A percentile compares a stretch with the other conserved stretches of the same genome.
These are phyloP conservation scores for Antheraea yamamai DNA, from an alignment of 2,888 invertebrate species.

Conservation along the genomic window DNA sequence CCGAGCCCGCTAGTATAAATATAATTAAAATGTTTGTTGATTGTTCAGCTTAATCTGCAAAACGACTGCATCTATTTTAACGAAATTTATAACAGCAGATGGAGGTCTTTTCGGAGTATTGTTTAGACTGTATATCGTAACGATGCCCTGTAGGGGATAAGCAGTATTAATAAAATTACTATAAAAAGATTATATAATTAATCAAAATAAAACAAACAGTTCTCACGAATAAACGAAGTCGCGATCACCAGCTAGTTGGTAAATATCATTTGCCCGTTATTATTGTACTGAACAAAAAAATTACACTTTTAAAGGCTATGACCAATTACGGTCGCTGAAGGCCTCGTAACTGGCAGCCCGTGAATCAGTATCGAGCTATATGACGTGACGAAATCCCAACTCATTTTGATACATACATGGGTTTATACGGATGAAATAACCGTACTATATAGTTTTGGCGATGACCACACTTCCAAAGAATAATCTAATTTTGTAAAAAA, in stretches of 20 bases:
- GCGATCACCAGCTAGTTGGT: neutral
- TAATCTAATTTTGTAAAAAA: neutral
- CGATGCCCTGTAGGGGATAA: too few relatives aligned
- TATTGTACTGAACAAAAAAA: neutral
- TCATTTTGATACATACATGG: neutral
- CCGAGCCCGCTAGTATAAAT: too few relatives aligned
- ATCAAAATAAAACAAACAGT: too few relatives aligned
- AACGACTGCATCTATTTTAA: too few relatives aligned
- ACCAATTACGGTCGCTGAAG: conserved; percentile 1
- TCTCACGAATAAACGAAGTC: too few relatives aligned
- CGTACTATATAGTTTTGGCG: neutral
- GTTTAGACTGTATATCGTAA: too few relatives aligned
- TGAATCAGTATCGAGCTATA: neutral
- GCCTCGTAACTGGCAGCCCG: neutral
- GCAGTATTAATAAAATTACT: too few relatives aligned
- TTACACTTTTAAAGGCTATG: neutral
- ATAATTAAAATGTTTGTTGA: too few relatives aligned
- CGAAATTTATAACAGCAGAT: too few relatives aligned
- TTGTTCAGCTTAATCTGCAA: too few relatives aligned
- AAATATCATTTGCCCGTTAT: neutral
- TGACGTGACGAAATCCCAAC: neutral
- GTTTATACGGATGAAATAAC: neutral
- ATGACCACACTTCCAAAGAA: neutral
- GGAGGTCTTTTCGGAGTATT: too few relatives aligned
- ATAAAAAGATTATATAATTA: too few relatives aligned